Evolutionary conservation across 2,113 vertebrate genomes (phyloP), one percentile per base, ranked within the genome.

Genomic region (Gymnocephalus cernua): DNA sequence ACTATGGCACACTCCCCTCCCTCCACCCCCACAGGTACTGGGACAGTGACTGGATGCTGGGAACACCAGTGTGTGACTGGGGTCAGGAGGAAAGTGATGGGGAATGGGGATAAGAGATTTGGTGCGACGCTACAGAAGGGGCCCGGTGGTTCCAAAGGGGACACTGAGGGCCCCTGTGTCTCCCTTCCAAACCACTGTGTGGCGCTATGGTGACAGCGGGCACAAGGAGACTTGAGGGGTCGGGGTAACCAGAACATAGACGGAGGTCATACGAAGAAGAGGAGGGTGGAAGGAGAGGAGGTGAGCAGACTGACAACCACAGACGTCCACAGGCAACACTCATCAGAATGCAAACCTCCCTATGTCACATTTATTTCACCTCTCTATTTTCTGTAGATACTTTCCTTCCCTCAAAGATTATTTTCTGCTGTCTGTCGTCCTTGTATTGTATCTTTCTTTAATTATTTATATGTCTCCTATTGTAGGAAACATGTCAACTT

Each of bases 151-250:
- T 94, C 90, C 91, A 93, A 93, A 93, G 93, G 93, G 83, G 93
- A 94, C 93, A 95, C 94, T 80, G 93, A 94, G 93, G 94, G 93
- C 93, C 90, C 84, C 86, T 38, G 94, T 94, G 93, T 93, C 95
- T 91, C 92, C 92, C 88, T 93, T 94, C 90, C 88, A 93, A 94
- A 95, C 94, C 93, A 94, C 90, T 87, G 82, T 83, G 86, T 90
- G 89, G 84, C 82, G 70, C 89, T 90, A 91, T 64, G 74, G 84
- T 75, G 65, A 88, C 81, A 85, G 79, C 19, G 73, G 65, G 89
- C 75, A 88, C 48, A 18, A 74, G 85, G 85, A 81, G 69, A 72
- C 54, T 86, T 65, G 48, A 15, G 23, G 74, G 56, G 64, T 50
- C 45, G 53, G 12, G 80, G 79, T 16, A 58, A 84, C 75, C 86